Evolutionary conservation across 2,797 vertebrate species (phyloP), one percentile per base, ranked within the genome.

Genomic region (Channallabes apus): DNA sequence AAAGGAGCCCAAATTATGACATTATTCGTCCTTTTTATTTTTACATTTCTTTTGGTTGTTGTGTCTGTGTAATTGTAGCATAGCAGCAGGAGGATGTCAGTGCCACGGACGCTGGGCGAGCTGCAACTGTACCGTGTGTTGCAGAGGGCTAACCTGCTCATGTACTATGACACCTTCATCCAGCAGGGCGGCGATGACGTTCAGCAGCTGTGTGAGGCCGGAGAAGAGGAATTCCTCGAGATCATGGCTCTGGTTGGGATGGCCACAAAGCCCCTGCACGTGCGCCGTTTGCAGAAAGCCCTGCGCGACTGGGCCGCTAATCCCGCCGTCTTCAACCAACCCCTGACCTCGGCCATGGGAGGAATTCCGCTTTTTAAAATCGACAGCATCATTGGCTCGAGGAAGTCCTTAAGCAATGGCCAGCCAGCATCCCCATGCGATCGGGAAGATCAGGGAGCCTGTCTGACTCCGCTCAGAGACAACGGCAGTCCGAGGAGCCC

Each of bases 171-270:
- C 94, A 98, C 97, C 91, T 99, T 99, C 95, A 99, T 99, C 95
- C 97, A 99, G 95, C 98, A 99, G 94, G 98, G 98, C 27, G 98
- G 98, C 24, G 98, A 99, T 71, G 98, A 99, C 12, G 98, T 99
- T 88, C 97, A 98, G 92, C 98, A 99, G 93, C 96, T 99, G 86
- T 99, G 97, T 0, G 98, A 99, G 93, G 98, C 98, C 0, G 97
- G 97, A 0, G 98, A 99, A 94, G 97, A 99, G 89, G 98, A 99
- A 92, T 99, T 99, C 88, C 93, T 99, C 90, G 98, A 99, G 95
- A 99, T 99, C 93, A 99, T 99, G 98, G 97, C 97, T 9, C 93
- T 99, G 35, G 98, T 99, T 87, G 98, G 98, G 93, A 99, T 99
- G 98, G 98, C 98, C 90, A 99, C 97, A 86, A 99, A 99, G 89